Evolutionary conservation across 1,140 invertebrate genomes (phyloP), one percentile per base, ranked within the genome.

Genomic region (Mya arenaria): DNA sequence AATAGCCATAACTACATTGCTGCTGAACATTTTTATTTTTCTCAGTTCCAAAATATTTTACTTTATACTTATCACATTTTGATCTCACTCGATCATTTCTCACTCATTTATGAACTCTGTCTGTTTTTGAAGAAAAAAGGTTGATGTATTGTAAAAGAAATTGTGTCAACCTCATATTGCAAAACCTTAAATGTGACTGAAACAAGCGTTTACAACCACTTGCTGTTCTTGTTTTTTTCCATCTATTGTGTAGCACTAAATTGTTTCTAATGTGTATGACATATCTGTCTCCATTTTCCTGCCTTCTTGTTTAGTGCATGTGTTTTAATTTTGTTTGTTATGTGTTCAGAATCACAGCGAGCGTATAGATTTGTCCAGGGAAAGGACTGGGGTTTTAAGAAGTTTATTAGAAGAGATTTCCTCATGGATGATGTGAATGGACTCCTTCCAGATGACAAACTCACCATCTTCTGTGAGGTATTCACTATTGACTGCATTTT

Each of bases 351-450:
- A 92, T 97, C 96, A 90, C 96, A 97, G 92, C 92, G 97, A 93
- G 98, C 99, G 62, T 99, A 99, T 93, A 95, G 98, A 94, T 99
- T 99, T 94, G 98, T 99, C 41, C 98, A 99, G 94, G 98, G 98
- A 88, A 99, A 99, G 94, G 98, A 99, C 94, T 99, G 99, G 99
- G 99, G 99, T 65, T 99, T 99, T 94, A 99, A 99, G 94, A 99
- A 99, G 93, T 99, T 99, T 92, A 99, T 99, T 79, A 95, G 98
- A 90, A 95, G 98, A 94, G 98, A 99, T 94, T 99, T 99, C 94
- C 95, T 99, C 62, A 94, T 99, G 90, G 98, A 99, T 93, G 99
- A 99, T 95, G 97, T 97, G 56, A 99, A 99, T 92, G 98, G 98
- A 80, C 94, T 99, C 32, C 94, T 99, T 87, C 98, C 98, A 17